phyloP scores from a whole-genome alignment of 2,113 vertebrate genomes.

The Cavia porcellus region DNA sequence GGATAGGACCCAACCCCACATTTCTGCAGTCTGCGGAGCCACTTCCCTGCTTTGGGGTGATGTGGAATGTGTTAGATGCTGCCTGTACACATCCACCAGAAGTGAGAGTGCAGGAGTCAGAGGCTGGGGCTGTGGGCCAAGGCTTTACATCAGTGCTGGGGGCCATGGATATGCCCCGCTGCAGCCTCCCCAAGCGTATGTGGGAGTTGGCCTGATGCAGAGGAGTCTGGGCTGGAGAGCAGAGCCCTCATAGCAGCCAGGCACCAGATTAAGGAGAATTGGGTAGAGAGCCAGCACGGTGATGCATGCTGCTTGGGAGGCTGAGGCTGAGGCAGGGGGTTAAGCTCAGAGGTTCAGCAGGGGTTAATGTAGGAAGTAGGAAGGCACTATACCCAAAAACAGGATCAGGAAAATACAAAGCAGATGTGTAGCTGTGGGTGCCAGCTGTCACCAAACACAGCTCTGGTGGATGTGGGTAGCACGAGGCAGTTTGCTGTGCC shows the following conservation, averaged over 20 bases:
- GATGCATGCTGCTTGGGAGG: background rate
- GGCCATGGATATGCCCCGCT: background rate
- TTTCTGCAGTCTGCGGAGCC: no score
- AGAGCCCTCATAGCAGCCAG: background rate
- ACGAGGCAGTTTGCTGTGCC: background rate
- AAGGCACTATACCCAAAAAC: no score
- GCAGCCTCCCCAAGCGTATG: background rate
- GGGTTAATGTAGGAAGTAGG: no score
- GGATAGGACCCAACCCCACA: background rate
- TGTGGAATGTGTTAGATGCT: background rate
- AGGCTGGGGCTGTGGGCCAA: background rate
- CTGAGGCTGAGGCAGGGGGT: background rate
- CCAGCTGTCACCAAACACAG: background rate
- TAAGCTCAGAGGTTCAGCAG: background rate
- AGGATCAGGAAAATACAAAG: background rate
- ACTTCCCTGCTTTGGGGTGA: background rate
- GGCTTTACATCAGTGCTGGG: background rate
- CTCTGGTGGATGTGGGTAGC: background rate
- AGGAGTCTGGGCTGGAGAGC: background rate
- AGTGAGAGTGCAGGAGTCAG: rapidly evolving
- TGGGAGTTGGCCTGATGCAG: background rate
- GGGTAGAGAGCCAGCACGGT: background rate
- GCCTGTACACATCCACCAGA: background rate
- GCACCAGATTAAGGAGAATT: background rate
- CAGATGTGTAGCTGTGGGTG: no score